phyloP scores from a whole-genome alignment of 2,888 invertebrate species.

The Endotricha flammealis region DNA sequence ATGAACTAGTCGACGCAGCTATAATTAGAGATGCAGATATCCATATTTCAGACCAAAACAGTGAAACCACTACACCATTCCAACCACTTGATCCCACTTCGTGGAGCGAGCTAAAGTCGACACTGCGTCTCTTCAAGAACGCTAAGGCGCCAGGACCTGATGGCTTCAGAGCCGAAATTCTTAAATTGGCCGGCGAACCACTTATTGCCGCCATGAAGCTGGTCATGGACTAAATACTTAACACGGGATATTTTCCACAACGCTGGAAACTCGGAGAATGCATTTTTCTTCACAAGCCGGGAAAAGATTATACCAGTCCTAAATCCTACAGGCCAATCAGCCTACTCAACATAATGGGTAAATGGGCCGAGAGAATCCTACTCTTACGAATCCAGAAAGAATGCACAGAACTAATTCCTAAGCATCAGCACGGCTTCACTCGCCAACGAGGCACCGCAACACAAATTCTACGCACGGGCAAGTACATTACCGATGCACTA shows the following conservation, averaged over 20 bases:
- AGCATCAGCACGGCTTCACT: conserved; percentile 14
- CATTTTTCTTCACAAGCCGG: background rate
- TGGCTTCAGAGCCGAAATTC: conserved; percentile 10
- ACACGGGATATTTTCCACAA: background rate
- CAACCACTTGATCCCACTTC: conserved; percentile 10
- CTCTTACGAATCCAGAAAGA: conserved; percentile 10
- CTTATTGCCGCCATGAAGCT: background rate
- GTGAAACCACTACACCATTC: background rate
- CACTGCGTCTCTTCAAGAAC: conserved; percentile 9
- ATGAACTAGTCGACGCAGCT: background rate
- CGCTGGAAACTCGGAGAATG: background rate
- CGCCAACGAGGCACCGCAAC: conserved; percentile 14
- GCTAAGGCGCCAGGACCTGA: conserved; percentile 14
- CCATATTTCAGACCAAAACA: background rate
- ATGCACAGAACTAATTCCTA: conserved; percentile 9
- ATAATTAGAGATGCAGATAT: background rate
- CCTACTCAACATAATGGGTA: conserved; percentile 14
- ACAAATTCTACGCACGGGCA: conserved; percentile 14
- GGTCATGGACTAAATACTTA: too few species aligned
- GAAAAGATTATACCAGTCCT: background rate
- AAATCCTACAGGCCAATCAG: conserved; percentile 1
- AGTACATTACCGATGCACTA: conserved; percentile 13
- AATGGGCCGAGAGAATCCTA: conserved; percentile 12
- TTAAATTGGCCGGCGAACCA: conserved; percentile 14
- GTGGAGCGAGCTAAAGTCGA: conserved; percentile 3